Evolutionary conservation across 2,888 invertebrate species (phyloP).

Genomic region (Colletes collaris): DNA sequence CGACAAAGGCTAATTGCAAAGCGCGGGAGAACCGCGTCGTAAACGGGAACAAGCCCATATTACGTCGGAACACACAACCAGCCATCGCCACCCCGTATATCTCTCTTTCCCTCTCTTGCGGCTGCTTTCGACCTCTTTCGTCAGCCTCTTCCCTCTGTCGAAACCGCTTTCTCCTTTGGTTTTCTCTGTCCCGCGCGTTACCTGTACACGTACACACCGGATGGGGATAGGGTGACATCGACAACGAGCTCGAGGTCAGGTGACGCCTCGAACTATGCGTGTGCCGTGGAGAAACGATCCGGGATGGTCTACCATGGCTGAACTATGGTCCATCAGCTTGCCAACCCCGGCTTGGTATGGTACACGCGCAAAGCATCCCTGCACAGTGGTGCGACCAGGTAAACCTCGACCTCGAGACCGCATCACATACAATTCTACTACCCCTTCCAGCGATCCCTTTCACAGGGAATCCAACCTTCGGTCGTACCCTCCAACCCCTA

Average conservation of each 20-base stretch:
- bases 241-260: conserved; percentile 40
- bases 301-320: conserved; percentile 43
- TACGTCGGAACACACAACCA: conserved; percentile 76
- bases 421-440: conserved; percentile 72
- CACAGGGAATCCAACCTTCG: conserved; percentile 54
- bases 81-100: conserved; percentile 15
- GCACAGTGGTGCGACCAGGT: conserved; percentile 60
- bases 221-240: conserved; percentile 29
- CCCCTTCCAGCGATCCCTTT: conserved; percentile 42
- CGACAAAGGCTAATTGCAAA: conserved; percentile 82
- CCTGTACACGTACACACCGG: not conserved
- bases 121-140: conserved; percentile 33
- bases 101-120: conserved; percentile 31
- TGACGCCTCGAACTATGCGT: conserved; percentile 59
- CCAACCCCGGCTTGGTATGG: conserved; percentile 50
- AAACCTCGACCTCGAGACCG: conserved; percentile 69
- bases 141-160: conserved; percentile 12
- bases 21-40: conserved; percentile 76
- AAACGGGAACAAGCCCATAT: conserved; percentile 80
- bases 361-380: conserved; percentile 64
- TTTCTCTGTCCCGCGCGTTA: not conserved
- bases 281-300: conserved; percentile 45
- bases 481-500: conserved; percentile 22
- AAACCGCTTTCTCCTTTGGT: conserved; percentile 12
- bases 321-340: conserved; percentile 52